Conservation (phyloP, 2,888 invertebrate genomes). For the Cheiracanthium punctorium region DNA sequence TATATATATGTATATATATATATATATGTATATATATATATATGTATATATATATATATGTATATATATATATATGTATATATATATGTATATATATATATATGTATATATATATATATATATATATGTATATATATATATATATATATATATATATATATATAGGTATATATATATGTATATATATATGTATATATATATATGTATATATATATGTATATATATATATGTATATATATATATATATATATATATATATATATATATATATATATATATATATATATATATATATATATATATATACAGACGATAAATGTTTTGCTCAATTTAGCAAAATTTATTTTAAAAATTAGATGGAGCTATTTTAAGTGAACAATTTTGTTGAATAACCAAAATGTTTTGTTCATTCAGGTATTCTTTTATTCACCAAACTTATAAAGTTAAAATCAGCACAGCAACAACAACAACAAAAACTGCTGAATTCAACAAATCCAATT, state of each 20-base stretch:
- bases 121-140: neutral
- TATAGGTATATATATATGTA: too few relatives aligned
- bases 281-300: neutral
- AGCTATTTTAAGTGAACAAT: neutral
- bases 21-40: neutral
- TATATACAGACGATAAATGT: neutral
- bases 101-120: neutral
- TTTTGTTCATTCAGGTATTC: too few relatives aligned
- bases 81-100: slow-evolving; percentile 3
- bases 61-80: neutral
- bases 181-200: slow-evolving; percentile 3
- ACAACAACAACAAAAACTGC: too few relatives aligned
- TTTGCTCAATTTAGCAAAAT: too few relatives aligned
- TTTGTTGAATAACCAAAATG: too few relatives aligned
- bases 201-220: neutral
- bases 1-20: too few relatives aligned
- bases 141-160: neutral
- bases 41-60: neutral
- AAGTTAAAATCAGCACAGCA: too few relatives aligned
- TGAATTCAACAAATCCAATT: too few relatives aligned
- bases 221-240: slow-evolving; percentile 3
- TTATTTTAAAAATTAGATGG: too few relatives aligned
- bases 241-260: neutral
- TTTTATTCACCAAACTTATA: too few relatives aligned
- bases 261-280: neutral